These are phyloP conservation scores for Drosophila serrata DNA, from an alignment of 1,140 invertebrate species.

Conservation along the genomic window DNA sequence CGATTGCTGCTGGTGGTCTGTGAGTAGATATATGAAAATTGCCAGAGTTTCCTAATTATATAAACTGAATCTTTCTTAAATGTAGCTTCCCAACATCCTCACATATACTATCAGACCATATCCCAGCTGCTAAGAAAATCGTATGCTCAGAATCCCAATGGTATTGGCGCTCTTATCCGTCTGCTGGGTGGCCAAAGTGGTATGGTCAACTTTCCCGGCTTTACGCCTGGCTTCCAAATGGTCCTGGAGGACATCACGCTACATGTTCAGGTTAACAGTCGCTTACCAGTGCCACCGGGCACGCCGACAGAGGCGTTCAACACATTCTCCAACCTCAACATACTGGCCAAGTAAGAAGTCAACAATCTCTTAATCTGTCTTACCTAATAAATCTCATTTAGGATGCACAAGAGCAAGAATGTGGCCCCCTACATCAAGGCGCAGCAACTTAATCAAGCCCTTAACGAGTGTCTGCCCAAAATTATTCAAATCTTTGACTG, in stretches of 20 bases:
- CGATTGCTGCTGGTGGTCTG: constrained; percentile 83
- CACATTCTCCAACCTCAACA: constrained; percentile 76
- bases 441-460: constrained; percentile 51
- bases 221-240: constrained; percentile 86
- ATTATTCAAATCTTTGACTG: constrained; percentile 82
- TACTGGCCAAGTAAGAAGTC: constrained; percentile 61
- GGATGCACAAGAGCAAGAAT: constrained; percentile 76
- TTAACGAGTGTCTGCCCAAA: constrained; percentile 81
- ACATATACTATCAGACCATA: constrained; percentile 84
- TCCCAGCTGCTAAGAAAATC: constrained; percentile 74
- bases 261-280: constrained; percentile 77
- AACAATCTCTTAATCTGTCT: no score
- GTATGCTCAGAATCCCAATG: constrained; percentile 64
- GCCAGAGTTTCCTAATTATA: background rate
- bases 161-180: constrained; percentile 86
- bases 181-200: constrained; percentile 86
- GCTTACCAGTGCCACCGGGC: constrained; percentile 48
- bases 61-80: background rate
- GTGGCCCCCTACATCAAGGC: constrained; percentile 60
- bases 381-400: constrained; percentile 1
- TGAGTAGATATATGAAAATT: constrained; percentile 42
- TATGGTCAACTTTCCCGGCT: constrained; percentile 85
- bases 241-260: constrained; percentile 80
- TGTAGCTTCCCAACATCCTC: constrained; percentile 76
- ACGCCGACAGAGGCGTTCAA: constrained; percentile 70